Conservation (phyloP, 1,140 invertebrate genomes). For the Cardiocondyla obscurior region DNA sequence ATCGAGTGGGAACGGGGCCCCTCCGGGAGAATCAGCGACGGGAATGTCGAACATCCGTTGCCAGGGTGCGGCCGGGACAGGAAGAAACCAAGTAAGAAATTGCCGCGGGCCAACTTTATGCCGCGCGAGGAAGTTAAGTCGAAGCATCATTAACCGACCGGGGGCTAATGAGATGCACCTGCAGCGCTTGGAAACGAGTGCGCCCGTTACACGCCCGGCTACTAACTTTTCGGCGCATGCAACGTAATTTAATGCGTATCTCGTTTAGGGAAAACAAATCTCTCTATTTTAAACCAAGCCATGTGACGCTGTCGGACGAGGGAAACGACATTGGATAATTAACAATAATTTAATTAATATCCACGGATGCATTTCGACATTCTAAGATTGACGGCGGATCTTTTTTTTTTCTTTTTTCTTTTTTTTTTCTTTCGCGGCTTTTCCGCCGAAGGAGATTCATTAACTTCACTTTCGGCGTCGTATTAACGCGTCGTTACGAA, state of each 20-base stretch:
- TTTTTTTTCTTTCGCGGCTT: too few species aligned
- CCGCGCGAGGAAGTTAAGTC: slow-evolving; percentile 52
- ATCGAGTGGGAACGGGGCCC: not conserved
- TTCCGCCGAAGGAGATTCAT: not conserved
- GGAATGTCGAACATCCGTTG: slow-evolving; percentile 32
- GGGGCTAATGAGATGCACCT: slow-evolving; percentile 49
- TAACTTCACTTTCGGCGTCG: slow-evolving; percentile 9
- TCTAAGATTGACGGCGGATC: not conserved
- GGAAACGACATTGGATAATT: not conserved
- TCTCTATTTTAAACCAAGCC: not conserved
- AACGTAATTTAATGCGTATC: slow-evolving; percentile 1
- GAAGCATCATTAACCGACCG: slow-evolving; percentile 60
- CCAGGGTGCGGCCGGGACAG: not conserved
- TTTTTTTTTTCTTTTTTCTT: too few species aligned
- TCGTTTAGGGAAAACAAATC: not conserved
- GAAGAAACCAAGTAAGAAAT: slow-evolving; percentile 52
- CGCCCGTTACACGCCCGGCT: too few species aligned
- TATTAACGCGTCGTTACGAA: slow-evolving; percentile 17
- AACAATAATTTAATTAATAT: not conserved
- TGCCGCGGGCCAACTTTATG: slow-evolving; percentile 64
- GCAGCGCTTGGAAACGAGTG: slow-evolving; percentile 12
- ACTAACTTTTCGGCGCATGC: slow-evolving; percentile 3
- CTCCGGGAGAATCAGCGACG: slow-evolving; percentile 2
- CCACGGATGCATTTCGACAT: not conserved
- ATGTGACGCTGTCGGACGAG: not conserved